These are phyloP conservation scores for Macrochelys suwanniensis DNA, from an alignment of 2,797 vertebrate genomes.

Conservation along the genomic window DNA sequence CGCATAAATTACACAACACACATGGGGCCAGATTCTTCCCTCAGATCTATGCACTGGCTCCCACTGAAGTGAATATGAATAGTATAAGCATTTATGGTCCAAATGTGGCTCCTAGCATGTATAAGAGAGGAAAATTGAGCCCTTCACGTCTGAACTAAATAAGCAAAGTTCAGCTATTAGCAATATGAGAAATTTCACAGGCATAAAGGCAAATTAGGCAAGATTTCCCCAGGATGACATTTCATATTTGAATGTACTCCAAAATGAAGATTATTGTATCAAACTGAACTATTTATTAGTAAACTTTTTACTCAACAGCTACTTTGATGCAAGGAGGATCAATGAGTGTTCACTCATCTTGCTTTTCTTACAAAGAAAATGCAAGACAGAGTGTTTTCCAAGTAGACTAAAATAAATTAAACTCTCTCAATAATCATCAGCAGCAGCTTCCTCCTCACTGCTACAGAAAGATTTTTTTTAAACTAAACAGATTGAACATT, in stretches of 20 bases:
- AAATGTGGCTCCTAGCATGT: background rate
- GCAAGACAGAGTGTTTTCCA: background rate
- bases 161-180: background rate
- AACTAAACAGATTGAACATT: constrained; percentile 42
- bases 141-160: background rate
- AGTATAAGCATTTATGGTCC: accelerated
- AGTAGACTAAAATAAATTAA: background rate
- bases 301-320: background rate
- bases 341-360: background rate
- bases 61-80: background rate
- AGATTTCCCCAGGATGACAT: background rate
- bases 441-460: background rate
- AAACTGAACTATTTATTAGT: background rate
- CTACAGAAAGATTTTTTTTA: background rate
- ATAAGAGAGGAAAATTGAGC: background rate
- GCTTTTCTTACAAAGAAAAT: background rate
- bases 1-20: constrained; percentile 43
- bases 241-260: background rate
- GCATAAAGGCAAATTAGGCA: background rate
- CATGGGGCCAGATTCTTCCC: accelerated
- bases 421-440: accelerated
- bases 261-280: background rate
- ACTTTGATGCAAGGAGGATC: background rate
- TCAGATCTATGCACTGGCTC: background rate
- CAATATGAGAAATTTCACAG: background rate